A percentile compares a stretch with the other conserved stretches of the same genome.
Evolutionary conservation across 2,797 vertebrate species (phyloP).

Genomic region (Poeciliopsis gracilis): DNA sequence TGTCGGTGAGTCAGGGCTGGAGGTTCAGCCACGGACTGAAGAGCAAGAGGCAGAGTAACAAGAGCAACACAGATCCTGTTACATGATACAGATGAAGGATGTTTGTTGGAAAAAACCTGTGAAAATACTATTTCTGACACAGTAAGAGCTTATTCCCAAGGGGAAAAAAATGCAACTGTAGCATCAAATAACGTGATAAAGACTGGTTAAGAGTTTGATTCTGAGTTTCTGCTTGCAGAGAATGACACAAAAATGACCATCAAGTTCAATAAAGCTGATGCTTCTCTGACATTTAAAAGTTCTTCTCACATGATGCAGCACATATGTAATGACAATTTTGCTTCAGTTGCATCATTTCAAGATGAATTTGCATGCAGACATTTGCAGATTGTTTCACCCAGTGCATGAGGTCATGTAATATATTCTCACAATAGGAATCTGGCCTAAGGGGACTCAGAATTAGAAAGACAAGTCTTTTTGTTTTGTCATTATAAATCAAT

Average conservation of each 20-base stretch:
- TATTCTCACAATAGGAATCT: not conserved
- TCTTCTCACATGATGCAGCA: not conserved
- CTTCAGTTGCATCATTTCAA: not conserved
- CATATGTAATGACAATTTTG: not conserved
- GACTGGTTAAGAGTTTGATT: not conserved
- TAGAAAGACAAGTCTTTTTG: not conserved
- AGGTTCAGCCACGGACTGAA: slow-evolving; percentile 37
- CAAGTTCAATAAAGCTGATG: not conserved
- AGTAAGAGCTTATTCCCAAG: not conserved
- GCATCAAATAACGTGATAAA: not conserved
- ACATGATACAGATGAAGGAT: not conserved
- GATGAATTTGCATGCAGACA: not conserved
- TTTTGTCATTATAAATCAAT: not conserved
- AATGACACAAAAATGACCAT: not conserved
- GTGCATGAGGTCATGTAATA: not conserved
- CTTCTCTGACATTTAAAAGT: not conserved
- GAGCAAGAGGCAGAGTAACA: slow-evolving; percentile 37
- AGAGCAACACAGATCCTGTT: not conserved
- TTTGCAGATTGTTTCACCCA: not conserved
- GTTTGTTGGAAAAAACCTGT: not conserved
- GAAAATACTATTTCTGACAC: not conserved
- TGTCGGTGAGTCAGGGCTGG: slow-evolving; percentile 40
- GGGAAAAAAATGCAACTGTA: not conserved
- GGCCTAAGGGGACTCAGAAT: not conserved
- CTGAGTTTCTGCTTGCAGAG: not conserved